Evolutionary conservation across 2,888 invertebrate species (phyloP).

Genomic region (Tenthredo mesomela): DNA sequence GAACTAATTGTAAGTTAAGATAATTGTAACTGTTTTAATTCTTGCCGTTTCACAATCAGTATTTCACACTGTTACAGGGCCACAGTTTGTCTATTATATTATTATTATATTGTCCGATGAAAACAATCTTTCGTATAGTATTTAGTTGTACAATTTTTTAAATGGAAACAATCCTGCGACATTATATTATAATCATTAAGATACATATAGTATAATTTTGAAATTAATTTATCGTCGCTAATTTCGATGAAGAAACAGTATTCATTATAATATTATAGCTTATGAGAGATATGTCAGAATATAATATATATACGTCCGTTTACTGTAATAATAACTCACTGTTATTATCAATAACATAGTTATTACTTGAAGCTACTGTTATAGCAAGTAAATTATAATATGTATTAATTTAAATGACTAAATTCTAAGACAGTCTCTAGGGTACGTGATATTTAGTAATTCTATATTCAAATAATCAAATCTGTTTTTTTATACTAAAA

Average conservation of each 20-base stretch:
- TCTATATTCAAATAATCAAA: not conserved
- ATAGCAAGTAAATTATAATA: slow-evolving; percentile 12
- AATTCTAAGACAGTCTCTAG: slow-evolving; percentile 44
- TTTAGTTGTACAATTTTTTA: not conserved
- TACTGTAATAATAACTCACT: not conserved
- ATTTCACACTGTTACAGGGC: not conserved
- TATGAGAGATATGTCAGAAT: not conserved
- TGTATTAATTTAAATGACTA: slow-evolving; percentile 14
- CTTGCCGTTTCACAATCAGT: not conserved
- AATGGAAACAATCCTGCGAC: not conserved
- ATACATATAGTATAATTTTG: not conserved
- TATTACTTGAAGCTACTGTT: slow-evolving; percentile 18
- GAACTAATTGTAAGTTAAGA: slow-evolving; percentile 37
- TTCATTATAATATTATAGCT: not conserved
- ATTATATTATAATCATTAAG: not conserved
- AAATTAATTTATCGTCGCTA: not conserved
- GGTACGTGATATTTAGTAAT: slow-evolving; percentile 3
- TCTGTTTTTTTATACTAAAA: not conserved
- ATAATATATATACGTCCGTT: not conserved
- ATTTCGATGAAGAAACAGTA: not conserved
- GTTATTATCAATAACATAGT: slow-evolving; percentile 18
- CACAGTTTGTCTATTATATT: not conserved
- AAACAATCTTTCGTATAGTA: not conserved
- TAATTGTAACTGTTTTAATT: not conserved
- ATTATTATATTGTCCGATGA: not conserved